A percentile compares a stretch with the other conserved stretches of the same genome.
Evolutionary conservation across 2,888 invertebrate genomes (phyloP).

Genomic region (Rhabditoides inermis): DNA sequence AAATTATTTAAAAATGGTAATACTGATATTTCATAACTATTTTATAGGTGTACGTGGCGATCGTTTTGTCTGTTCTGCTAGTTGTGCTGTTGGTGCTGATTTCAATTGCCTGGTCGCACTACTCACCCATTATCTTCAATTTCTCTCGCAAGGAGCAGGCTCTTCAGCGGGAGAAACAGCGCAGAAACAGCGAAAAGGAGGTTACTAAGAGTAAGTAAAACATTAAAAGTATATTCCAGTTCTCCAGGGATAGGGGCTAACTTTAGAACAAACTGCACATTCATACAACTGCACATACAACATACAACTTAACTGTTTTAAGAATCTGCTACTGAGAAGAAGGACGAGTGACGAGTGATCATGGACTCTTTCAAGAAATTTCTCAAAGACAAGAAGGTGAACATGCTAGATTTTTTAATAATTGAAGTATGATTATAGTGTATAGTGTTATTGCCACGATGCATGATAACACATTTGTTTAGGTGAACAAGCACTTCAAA

Average conservation of each 20-base stretch:
- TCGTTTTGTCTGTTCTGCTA: slow-evolving; percentile 15
- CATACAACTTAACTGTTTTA: neutral
- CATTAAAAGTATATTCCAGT: no score
- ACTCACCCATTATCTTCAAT: slow-evolving; percentile 21
- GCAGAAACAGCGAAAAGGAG: slow-evolving; percentile 9
- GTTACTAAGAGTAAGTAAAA: neutral
- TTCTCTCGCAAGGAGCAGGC: slow-evolving; percentile 17
- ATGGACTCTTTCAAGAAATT: slow-evolving; percentile 42
- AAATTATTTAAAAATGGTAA: neutral
- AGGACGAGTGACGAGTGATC: slow-evolving; percentile 5
- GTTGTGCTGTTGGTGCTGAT: slow-evolving; percentile 12
- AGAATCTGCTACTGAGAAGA: slow-evolving; percentile 17
- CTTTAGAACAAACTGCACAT: no score
- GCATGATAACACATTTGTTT: neutral
- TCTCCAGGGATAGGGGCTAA: no score
- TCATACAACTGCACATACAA: no score
- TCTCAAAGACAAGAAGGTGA: slow-evolving; percentile 30
- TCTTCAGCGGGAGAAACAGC: slow-evolving; percentile 8
- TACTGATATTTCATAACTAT: neutral
- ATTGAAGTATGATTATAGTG: no score
- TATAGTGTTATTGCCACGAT: no score
- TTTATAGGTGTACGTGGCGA: slow-evolving; percentile 22
- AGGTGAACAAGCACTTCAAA: slow-evolving; percentile 33
- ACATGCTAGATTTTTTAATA: no score
- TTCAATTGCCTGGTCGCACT: slow-evolving; percentile 21